Evolutionary conservation across 64 coral and sea anemone species (phyloP).

Genomic region (Montipora foliosa): DNA sequence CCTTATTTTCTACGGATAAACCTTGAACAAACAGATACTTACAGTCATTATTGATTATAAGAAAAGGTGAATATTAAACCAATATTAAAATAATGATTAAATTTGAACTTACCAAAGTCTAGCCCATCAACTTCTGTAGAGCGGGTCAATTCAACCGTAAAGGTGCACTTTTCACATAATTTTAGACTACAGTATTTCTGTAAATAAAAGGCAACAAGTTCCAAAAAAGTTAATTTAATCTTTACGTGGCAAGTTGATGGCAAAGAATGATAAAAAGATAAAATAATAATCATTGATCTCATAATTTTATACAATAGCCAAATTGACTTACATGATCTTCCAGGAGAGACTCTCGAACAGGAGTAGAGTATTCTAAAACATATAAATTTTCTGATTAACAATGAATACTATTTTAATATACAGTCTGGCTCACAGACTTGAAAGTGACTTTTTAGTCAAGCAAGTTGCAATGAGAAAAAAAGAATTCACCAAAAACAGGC

Average conservation of each 20-base stretch:
- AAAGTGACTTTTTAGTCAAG: not conserved
- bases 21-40: slow-evolving; percentile 46
- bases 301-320: too few species aligned
- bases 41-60: not conserved
- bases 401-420: not conserved
- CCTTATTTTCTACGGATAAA: slow-evolving; percentile 69
- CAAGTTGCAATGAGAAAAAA: too few species aligned
- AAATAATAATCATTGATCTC: too few species aligned
- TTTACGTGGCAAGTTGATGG: not conserved
- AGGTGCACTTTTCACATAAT: slow-evolving; percentile 82
- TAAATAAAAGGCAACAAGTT: not conserved
- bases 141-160: slow-evolving; percentile 81
- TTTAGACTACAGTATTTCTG: slow-evolving; percentile 87
- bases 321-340: slow-evolving; percentile 71
- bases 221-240: not conserved
- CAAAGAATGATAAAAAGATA: too few species aligned
- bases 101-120: slow-evolving; percentile 76
- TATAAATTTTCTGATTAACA: not conserved
- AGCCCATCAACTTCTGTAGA: slow-evolving; percentile 81
- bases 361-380: slow-evolving; percentile 26
- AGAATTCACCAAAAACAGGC: too few species aligned
- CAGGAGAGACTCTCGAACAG: slow-evolving; percentile 59
- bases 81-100: not conserved
- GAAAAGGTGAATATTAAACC: not conserved
- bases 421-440: not conserved